Evolutionary conservation across 2,888 invertebrate species (phyloP), one percentile per base, ranked within the genome.

Genomic region (Oxystoma pomonae): DNA sequence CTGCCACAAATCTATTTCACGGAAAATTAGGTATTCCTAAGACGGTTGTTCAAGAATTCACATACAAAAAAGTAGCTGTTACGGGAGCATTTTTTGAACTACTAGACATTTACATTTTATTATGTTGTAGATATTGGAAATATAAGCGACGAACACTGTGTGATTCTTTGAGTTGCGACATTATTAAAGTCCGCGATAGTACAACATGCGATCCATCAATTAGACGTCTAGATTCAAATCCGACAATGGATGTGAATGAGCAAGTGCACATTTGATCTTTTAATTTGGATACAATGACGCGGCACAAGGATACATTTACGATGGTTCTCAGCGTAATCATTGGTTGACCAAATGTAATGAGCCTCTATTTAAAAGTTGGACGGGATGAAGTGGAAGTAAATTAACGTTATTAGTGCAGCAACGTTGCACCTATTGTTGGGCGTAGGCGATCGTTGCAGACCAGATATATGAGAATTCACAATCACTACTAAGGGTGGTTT

Each of bases 211-310:
- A 35, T 35, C 35, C 35, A 35, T 35, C 35, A 35, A 35, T 35
- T 12, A 35, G 3, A 35, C 35, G 35, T 35, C 35, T 12, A 35
- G 35, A 12, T n/a, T n/a, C n/a, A n/a, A n/a, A n/a, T n/a, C 35
- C 12, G 12, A 35, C 35, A 35, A 35, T 35, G 55, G 53, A 57
- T 65, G 65, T 58, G 65, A 65, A 65, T 22, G 56, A 53, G 49
- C 65, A 65, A 65, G 57, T 65, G 65, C 62, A 57, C 60, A 22
- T 62, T 60, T 65, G 58, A 65, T 65, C 65, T 59, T 56, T 60
- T 55, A 50, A 62, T 60, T 57, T 62, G 65, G 62, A 61, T 62
- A 65, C 55, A 53, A 55, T 35, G 62, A 64, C 60, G 55, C 21
- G 22, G 50, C 49, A 52, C 55, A 62, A 65, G 52, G 65, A 62